These are phyloP conservation scores for Apeira syringaria DNA, from an alignment of 2,888 invertebrate genomes.

Conservation along the genomic window DNA sequence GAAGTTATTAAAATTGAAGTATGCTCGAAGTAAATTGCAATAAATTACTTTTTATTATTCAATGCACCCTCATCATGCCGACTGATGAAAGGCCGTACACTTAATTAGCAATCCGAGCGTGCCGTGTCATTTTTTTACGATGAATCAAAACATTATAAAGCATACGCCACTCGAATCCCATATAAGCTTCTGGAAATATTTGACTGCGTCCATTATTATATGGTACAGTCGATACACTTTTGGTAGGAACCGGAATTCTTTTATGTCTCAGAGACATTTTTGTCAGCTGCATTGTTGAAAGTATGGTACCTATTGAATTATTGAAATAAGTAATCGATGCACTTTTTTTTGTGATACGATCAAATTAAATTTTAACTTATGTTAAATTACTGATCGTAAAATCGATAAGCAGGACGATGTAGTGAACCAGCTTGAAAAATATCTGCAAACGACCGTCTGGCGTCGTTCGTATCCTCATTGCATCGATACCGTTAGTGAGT, in stretches of 20 bases:
- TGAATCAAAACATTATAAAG: constrained; percentile 63
- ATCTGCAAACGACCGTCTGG: constrained; percentile 38
- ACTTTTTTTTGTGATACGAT: neutral
- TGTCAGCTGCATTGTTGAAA: constrained; percentile 8
- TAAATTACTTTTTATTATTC: constrained; percentile 4
- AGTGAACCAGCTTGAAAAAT: constrained; percentile 34
- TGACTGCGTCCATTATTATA: constrained; percentile 43
- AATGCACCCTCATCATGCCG: neutral
- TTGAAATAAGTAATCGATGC: constrained; percentile 3
- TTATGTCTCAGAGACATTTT: constrained; percentile 26
- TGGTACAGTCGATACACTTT: constrained; percentile 44
- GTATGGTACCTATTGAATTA: constrained; percentile 10
- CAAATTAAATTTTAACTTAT: neutral
- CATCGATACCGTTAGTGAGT: constrained; percentile 55
- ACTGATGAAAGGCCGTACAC: constrained; percentile 25
- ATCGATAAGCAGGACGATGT: constrained; percentile 27
- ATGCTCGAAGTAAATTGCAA: neutral
- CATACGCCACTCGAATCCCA: constrained; percentile 52
- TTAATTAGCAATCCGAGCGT: constrained; percentile 30
- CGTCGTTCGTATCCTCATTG: constrained; percentile 36
- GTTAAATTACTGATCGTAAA: constrained; percentile 13
- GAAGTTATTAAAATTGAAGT: constrained; percentile 6
- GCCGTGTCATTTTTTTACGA: constrained; percentile 30
- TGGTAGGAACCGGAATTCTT: constrained; percentile 38
- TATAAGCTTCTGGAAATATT: constrained; percentile 40